A percentile compares a stretch with the other conserved stretches of the same genome.
phyloP scores from a whole-genome alignment of 2,113 vertebrate species.

The Amblyornis subalaris region DNA sequence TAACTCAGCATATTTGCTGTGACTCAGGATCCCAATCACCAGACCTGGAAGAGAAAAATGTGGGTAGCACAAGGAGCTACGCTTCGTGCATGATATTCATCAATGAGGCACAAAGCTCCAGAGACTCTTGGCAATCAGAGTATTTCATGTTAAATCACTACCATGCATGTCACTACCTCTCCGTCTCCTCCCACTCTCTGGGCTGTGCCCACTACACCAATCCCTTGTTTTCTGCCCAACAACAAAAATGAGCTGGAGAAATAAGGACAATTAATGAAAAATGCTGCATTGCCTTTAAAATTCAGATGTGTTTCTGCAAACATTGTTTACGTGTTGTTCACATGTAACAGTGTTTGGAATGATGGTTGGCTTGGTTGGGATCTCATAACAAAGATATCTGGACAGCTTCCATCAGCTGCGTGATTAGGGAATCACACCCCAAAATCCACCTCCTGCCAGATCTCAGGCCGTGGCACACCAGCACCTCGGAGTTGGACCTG shows the following conservation, averaged over 20 bases:
- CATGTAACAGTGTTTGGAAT: not conserved
- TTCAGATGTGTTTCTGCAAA: not conserved
- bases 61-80: not conserved
- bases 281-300: not conserved
- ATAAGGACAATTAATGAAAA: not conserved
- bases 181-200: not conserved
- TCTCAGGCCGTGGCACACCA: not conserved
- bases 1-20: not conserved
- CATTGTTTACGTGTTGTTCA: accelerated
- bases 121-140: not conserved
- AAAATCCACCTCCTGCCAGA: not conserved
- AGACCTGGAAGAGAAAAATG: not conserved
- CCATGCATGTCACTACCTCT: not conserved
- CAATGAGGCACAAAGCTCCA: slow-evolving; percentile 37
- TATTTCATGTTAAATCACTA: not conserved
- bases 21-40: not conserved
- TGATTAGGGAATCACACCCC: not conserved
- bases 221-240: slow-evolving; percentile 4
- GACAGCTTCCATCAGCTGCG: not conserved
- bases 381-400: not conserved
- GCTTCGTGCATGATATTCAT: not conserved
- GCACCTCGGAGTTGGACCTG: not conserved
- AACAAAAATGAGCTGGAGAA: not conserved
- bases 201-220: slow-evolving; percentile 20
- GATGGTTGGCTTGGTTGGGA: not conserved